Base-by-base conservation (phyloP, 2,113 vertebrate genomes). In the Chloebia gouldiae region DNA sequence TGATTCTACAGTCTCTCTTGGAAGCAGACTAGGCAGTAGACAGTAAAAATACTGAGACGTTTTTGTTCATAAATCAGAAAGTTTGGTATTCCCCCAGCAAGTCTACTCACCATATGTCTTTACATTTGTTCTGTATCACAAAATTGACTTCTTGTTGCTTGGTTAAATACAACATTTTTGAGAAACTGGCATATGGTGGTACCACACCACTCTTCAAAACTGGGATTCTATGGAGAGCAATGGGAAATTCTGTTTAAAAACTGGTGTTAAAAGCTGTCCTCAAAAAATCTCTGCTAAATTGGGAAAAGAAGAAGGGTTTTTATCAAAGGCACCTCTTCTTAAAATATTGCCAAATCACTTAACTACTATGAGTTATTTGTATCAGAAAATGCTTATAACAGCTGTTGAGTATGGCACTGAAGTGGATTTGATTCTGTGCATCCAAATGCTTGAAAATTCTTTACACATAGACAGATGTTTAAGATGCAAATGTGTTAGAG, bases 71-170 rank as follows among this genome's bases (percentile, higher is more conserved):
- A 83, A 83, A 88, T 33, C 88, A 90, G 54, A 82, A 93, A 95
- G 40, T 93, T 92, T 90, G 95, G 90, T 96, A 80, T 94, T 90
- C 64, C 93, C 92, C 69, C 85, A 79, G 72, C 72, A 96, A 82
- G 82, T 96, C 95, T 97, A 89, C 37, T 96, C 91, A 89, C 95
- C 92, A 95, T 96, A 96, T 96, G 94, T 95, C 92, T 97, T 96
- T 97, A 95, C 79, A 95, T 90, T 95, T 96, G 68, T 90, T 95
- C 90, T 84, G 45, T 92, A 92, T 93, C 92, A 93, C 91, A 92
- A 75, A 95, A 92, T n/a, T 95, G 92, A 71, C 82, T 95, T 93
- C 82, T 92, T 90, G 56, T 93, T 96, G 85, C 93, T 86, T 78
- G 60, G 79, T 94, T 94, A 96, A 95, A 95, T 90, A 92, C 82